Base-by-base conservation (phyloP, 2,888 invertebrate genomes). In the Parasteatoda lunata region DNA sequence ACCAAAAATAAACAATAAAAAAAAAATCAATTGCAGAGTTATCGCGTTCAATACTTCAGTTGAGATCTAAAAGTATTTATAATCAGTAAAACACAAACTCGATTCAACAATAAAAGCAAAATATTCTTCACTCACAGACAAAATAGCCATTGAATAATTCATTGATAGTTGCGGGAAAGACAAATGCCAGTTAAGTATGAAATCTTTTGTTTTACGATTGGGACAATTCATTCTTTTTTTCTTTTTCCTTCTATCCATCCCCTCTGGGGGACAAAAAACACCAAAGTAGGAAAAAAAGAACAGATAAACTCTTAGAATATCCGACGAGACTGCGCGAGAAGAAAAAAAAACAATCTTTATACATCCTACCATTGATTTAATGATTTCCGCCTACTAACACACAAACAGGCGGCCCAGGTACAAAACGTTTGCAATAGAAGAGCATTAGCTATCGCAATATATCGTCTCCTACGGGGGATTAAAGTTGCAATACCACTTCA, bases 361-460 rank as follows among this genome's bases (percentile, higher is more conserved):
- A 71, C 72, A 80, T 80, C 51, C 65, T 13, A 30, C 80, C 80
- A 80, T 80, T 80, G 72, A 80, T 80, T 65, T 80, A 80, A 80
- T 80, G 72, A 66, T 66, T 73, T 73, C 47, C 52, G 9, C 64
- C 48, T 13, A 72, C 48, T 51, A n/a, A 11, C 48, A 15, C 52
- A 72, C 49, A 15, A n/a, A 52, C 49, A 51, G 5, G 48, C 51
- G 30, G 30, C 30, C 30, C 52, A 52, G 51, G 49, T 51, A 15
- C 49, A 72, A 72, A 72, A 49, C 52, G 80, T 47, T 52, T 0
- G 51, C 8, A 64, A 7, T 15, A 71, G n/a, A 3, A 49, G 3
- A 13, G n/a, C 54, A 45, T 8, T 73, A 68, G 30, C 65, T 30
- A 7, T 11, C 7, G 52, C 76, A 70, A 82, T 82, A 75, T 69